Percentiles rank a stretch among this genome's conserved stretches.
phyloP scores from a whole-genome alignment of 2,888 invertebrate species.

The Lissocephala sabroskyi region DNA sequence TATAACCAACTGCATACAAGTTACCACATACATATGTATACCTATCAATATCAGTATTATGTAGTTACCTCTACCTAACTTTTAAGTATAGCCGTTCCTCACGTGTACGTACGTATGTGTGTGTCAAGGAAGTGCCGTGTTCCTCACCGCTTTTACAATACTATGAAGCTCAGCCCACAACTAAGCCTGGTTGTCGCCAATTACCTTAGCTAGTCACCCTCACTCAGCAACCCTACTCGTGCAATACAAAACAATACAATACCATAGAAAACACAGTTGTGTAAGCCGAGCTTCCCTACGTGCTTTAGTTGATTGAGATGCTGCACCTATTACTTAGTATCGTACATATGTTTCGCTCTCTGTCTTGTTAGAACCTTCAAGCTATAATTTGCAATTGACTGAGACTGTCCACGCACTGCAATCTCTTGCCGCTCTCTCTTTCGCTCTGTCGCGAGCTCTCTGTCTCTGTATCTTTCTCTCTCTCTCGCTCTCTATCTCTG shows the following conservation, averaged over 20 bases:
- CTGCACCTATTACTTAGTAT: too few species aligned
- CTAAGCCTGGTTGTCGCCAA: too few species aligned
- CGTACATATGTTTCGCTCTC: too few species aligned
- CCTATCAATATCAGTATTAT: background rate
- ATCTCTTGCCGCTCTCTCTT: slow-evolving; percentile 7
- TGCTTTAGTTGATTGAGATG: slow-evolving; percentile 12
- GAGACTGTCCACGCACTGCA: too few species aligned
- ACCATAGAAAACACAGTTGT: too few species aligned
- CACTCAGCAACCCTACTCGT: too few species aligned
- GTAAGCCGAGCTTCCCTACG: slow-evolving; percentile 7
- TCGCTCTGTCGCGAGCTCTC: slow-evolving; percentile 8
- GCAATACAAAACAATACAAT: too few species aligned
- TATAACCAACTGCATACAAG: slow-evolving; percentile 9
- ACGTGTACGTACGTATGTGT: slow-evolving; percentile 49
- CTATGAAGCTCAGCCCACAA: too few species aligned
- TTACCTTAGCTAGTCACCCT: too few species aligned
- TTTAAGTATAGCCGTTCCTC: slow-evolving; percentile 61
- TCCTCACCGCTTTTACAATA: slow-evolving; percentile 12
- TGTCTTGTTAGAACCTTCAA: too few species aligned
- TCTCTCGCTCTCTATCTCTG: background rate
- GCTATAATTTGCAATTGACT: too few species aligned
- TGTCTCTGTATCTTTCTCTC: background rate
- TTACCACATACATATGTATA: background rate
- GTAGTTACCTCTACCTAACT: background rate
- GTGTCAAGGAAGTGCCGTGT: slow-evolving; percentile 2